Base-by-base conservation (phyloP, 2,888 invertebrate species). In the Pyrrhia umbra region DNA sequence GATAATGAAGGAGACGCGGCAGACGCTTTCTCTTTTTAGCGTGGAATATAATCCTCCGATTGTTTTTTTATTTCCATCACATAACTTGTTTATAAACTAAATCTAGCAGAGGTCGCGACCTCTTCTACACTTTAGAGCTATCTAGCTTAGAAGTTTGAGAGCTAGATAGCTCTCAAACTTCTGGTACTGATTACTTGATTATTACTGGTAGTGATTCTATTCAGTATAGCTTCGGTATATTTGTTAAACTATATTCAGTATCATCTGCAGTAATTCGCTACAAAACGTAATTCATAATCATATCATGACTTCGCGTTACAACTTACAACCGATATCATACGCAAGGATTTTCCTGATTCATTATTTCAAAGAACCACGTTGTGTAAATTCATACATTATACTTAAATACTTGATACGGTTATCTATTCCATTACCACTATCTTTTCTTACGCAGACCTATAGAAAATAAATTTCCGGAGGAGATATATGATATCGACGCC, bases 401-500 rank as follows among this genome's bases (percentile, higher is more conserved):
- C 21, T 27, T 42, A 52, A n/a, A n/a, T 54, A 49, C 45, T 34
- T 40, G 66, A 50, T 57, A 43, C 39, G 27, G n/a, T 73, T 69
- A 78, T 73, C 75, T 46, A 21, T 56, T 39, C 70, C 57, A 60
- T 68, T 60, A 59, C 54, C 25, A 46, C 51, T 65, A 75, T 70
- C 55, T 59, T 67, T 68, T 68, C 69, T 63, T 79, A 67, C 70
- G 71, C 85, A 94, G 94, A 80, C 90, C 92, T 27, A 80, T 92
- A 74, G 89, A 90, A 64, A 88, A 85, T 76, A 94, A 90, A 84
- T 84, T 92, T 68, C 89, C 96, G 82, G 97, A 98, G 86, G 98
- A 98, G 90, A 95, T 97, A 15, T 99, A 98, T 90, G 98, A 99
- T 93, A 96, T 98, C 71, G 99, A 99, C 91, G 97, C 97, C 6